Conservation (phyloP, 2,888 invertebrate species). For the Acanthosepion esculentum region DNA sequence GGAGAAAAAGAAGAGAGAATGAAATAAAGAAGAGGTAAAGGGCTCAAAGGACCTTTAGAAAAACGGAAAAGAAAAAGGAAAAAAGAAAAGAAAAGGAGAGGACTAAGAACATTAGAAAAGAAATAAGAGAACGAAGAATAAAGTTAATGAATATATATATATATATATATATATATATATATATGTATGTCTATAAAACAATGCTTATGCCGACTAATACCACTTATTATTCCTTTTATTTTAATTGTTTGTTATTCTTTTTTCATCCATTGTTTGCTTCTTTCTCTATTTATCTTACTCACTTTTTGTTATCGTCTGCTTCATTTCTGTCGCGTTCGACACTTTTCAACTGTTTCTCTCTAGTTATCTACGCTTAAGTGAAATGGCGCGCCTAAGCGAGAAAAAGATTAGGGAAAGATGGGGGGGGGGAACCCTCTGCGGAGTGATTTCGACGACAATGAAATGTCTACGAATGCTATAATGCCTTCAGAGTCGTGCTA, state of each 20-base stretch:
- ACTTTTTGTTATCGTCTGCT: neutral
- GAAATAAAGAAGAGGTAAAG: neutral
- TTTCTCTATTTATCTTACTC: neutral
- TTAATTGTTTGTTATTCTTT: neutral
- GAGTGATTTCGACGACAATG: conserved; percentile 33
- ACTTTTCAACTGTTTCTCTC: neutral
- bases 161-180: no score
- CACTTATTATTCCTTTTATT: neutral
- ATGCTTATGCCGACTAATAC: no score
- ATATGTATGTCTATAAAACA: no score
- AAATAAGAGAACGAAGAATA: no score
- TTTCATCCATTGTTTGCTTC: neutral
- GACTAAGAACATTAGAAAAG: neutral
- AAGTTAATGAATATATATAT: no score
- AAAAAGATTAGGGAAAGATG: neutral
- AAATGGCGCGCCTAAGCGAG: neutral
- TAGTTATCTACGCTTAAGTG: neutral
- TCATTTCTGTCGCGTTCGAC: neutral
- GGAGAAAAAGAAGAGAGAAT: neutral
- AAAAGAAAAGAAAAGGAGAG: no score
- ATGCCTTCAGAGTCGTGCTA: neutral
- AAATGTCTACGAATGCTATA: conserved; percentile 12
- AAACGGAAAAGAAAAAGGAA: neutral
- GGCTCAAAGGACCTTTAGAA: neutral
- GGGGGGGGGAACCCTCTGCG: neutral